Evolutionary conservation across 1,140 invertebrate genomes (phyloP).

Genomic region (Geopemphigus sp.): DNA sequence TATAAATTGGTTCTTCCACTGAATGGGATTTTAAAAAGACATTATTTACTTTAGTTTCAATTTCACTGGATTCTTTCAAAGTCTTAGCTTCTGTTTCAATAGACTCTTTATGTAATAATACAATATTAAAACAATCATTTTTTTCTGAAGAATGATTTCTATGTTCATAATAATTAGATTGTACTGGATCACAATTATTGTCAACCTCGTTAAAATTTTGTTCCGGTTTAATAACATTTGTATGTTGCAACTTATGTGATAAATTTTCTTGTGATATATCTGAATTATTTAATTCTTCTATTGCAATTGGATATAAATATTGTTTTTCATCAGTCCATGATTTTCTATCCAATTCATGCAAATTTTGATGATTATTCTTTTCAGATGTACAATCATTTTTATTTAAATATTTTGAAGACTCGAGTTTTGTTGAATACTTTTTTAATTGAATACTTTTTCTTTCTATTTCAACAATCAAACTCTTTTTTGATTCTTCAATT

Average conservation of each 20-base stretch:
- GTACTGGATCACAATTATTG: not conserved
- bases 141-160: not conserved
- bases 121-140: not conserved
- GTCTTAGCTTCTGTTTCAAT: not conserved
- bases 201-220: not conserved
- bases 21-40: not conserved
- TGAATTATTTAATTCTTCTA: not conserved
- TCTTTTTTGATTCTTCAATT: slow-evolving; percentile 42
- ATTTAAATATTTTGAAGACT: not conserved
- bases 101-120: not conserved
- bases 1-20: not conserved
- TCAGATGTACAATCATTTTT: not conserved
- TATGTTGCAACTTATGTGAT: not conserved
- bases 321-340: not conserved
- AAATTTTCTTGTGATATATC: not conserved
- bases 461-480: slow-evolving; percentile 9
- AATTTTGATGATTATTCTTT: not conserved
- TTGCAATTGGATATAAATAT: slow-evolving; percentile 1
- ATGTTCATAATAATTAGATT: not conserved
- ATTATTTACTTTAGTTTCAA: not conserved
- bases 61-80: not conserved
- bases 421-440: not conserved
- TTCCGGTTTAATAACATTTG: not conserved
- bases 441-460: not conserved
- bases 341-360: not conserved